These are phyloP conservation scores for Volucella zonaria DNA, from an alignment of 2,888 invertebrate genomes.

Conservation along the genomic window DNA sequence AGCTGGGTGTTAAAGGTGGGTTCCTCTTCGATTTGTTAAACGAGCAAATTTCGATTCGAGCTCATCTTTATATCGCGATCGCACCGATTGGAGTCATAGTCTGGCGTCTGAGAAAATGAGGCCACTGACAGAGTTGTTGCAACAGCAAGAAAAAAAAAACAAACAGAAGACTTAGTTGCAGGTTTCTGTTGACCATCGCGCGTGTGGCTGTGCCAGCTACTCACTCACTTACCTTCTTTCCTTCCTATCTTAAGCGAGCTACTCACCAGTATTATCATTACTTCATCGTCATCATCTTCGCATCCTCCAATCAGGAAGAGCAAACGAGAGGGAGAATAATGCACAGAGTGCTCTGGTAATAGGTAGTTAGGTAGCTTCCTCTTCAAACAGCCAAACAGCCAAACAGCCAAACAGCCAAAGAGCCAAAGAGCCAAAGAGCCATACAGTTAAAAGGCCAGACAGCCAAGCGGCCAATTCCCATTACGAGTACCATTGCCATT, in stretches of 20 bases:
- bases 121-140: slow-evolving; percentile 58
- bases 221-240: slow-evolving; percentile 23
- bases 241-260: not conserved
- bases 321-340: slow-evolving; percentile 8
- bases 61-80: slow-evolving; percentile 36
- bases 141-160: slow-evolving; percentile 40
- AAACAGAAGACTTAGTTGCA: slow-evolving; percentile 6
- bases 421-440: not conserved
- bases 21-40: slow-evolving; percentile 69
- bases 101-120: slow-evolving; percentile 67
- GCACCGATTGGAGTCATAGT: slow-evolving; percentile 32
- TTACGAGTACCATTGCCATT: slow-evolving; percentile 33
- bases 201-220: slow-evolving; percentile 67
- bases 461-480: not conserved
- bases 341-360: slow-evolving; percentile 57
- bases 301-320: slow-evolving; percentile 44
- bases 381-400: slow-evolving; percentile 29
- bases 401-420: too few species aligned
- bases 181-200: slow-evolving; percentile 35
- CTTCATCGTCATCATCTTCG: slow-evolving; percentile 38
- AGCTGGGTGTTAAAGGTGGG: slow-evolving; percentile 69
- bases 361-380: slow-evolving; percentile 72
- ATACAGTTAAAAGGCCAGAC: too few species aligned
- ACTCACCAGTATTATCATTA: slow-evolving; percentile 8
- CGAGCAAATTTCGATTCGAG: slow-evolving; percentile 65